These are phyloP conservation scores for Nephrocerus scutellatus DNA, from an alignment of 2,888 invertebrate species.

Conservation along the genomic window DNA sequence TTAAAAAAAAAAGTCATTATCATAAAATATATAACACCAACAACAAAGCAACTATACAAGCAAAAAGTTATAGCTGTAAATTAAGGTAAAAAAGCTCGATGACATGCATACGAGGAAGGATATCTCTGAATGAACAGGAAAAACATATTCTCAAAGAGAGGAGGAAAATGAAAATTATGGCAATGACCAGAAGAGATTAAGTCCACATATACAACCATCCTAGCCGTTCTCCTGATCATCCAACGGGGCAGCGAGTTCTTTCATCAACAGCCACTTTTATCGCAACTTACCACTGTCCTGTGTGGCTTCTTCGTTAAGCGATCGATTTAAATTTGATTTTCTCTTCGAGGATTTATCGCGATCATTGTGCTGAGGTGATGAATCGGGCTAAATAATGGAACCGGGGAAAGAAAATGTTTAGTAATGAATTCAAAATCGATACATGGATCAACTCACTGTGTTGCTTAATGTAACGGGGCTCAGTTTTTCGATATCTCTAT, in stretches of 20 bases:
- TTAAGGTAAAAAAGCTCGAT: too few relatives aligned
- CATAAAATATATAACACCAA: too few relatives aligned
- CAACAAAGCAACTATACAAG: too few relatives aligned
- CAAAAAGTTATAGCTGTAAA: too few relatives aligned
- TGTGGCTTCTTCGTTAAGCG: conserved; percentile 47
- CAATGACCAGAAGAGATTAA: neutral
- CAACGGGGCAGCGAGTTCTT: too few relatives aligned
- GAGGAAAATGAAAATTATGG: neutral
- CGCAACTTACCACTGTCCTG: conserved; percentile 47
- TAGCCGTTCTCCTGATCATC: neutral
- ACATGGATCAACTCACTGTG: conserved; percentile 37
- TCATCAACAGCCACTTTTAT: too few relatives aligned
- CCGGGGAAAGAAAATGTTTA: conserved; percentile 3
- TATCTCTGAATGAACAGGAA: too few relatives aligned
- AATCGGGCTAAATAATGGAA: conserved; percentile 35
- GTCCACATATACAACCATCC: neutral
- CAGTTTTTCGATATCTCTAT: conserved; percentile 25
- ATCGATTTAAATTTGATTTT: conserved; percentile 59
- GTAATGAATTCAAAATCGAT: conserved; percentile 1
- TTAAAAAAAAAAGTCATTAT: too few relatives aligned
- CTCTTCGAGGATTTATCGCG: conserved; percentile 60
- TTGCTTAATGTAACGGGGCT: conserved; percentile 38
- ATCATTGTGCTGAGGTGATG: conserved; percentile 44
- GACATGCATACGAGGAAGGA: too few relatives aligned
- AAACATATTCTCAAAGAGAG: too few relatives aligned